Conservation (phyloP, 2,797 vertebrate species). For the Cossypha heuglini region DNA sequence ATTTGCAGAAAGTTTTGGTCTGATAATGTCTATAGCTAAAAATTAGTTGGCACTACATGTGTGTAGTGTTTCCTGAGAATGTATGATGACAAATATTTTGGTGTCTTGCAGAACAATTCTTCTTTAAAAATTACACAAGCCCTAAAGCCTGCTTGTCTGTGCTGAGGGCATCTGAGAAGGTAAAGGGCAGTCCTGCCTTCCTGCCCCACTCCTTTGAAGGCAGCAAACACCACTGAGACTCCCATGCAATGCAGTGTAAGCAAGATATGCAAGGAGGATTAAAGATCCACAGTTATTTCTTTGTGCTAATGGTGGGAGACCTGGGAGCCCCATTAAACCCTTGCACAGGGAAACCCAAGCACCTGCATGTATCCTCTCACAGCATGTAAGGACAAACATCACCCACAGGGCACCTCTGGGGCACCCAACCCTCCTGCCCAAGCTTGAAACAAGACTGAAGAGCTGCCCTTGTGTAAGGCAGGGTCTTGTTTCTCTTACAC, state of each 20-base stretch:
- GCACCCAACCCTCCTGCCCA: neutral
- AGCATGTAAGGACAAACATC: neutral
- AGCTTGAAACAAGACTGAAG: neutral
- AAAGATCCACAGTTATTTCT: neutral
- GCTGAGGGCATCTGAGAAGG: neutral
- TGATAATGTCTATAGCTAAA: neutral
- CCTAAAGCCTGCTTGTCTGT: neutral
- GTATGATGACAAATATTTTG: neutral
- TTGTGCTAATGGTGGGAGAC: rapidly evolving
- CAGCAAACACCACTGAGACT: neutral
- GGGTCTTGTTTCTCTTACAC: neutral
- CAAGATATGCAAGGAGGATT: neutral
- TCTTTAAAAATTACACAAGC: neutral
- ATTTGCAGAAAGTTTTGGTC: neutral
- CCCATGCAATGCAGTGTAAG: neutral
- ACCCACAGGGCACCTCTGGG: neutral
- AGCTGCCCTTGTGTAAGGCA: neutral
- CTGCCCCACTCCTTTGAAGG: neutral
- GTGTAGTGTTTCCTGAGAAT: neutral
- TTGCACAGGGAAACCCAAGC: neutral
- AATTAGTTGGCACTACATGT: neutral
- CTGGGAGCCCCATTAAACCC: neutral
- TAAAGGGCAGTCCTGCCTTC: neutral
- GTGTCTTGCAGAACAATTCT: neutral
- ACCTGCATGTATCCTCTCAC: rapidly evolving